phyloP scores from a whole-genome alignment of 2,113 vertebrate species.

The Eubucco bourcierii region DNA sequence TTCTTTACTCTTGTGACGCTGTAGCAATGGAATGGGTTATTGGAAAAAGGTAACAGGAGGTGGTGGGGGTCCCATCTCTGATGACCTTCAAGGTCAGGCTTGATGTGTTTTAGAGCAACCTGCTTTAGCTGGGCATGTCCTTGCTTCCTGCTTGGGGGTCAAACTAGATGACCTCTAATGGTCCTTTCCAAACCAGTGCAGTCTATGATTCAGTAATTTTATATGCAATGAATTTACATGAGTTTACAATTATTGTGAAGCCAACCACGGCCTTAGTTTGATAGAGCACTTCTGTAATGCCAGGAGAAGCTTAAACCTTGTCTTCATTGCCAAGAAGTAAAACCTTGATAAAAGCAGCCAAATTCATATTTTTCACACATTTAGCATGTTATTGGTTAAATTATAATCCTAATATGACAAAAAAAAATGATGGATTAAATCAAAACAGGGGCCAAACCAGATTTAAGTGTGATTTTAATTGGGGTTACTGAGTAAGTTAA shows the following conservation, averaged over 20 bases:
- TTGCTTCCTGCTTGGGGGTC: too few species aligned
- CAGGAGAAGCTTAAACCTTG: background rate
- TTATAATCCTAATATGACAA: background rate
- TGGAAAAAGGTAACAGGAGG: too few species aligned
- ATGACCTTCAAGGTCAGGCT: too few species aligned
- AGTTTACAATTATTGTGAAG: background rate
- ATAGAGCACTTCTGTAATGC: background rate
- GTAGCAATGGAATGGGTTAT: too few species aligned
- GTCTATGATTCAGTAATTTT: too few species aligned
- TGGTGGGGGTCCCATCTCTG: too few species aligned
- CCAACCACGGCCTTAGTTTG: background rate
- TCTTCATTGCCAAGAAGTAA: background rate
- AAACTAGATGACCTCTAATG: too few species aligned
- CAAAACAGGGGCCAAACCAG: background rate
- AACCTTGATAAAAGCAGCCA: background rate
- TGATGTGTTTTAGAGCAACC: too few species aligned
- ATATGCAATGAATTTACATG: background rate
- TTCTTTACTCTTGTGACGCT: too few species aligned
- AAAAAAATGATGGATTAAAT: background rate
- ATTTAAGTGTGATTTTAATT: background rate
- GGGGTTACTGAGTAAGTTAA: background rate
- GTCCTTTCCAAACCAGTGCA: too few species aligned
- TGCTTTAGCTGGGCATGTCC: too few species aligned
- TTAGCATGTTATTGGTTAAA: background rate
- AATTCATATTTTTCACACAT: background rate